Conservation (phyloP, 2,888 invertebrate genomes). For the Drosophila anomalata region DNA sequence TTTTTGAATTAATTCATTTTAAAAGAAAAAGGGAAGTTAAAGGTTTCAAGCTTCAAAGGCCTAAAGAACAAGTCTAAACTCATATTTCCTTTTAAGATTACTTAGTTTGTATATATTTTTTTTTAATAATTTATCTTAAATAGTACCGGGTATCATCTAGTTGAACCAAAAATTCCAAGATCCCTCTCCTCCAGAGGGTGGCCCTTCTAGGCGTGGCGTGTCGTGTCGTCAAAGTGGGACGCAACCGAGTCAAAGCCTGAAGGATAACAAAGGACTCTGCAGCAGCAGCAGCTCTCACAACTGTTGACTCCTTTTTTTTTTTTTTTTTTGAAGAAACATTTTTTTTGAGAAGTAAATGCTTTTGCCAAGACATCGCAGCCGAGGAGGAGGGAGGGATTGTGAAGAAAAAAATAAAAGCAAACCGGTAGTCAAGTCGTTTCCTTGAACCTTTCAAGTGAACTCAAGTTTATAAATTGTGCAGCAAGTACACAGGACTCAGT, state of each 20-base stretch:
- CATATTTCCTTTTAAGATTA: too few relatives aligned
- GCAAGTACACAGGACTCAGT: slow-evolving; percentile 59
- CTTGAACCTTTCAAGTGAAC: slow-evolving; percentile 78
- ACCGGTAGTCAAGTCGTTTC: slow-evolving; percentile 72
- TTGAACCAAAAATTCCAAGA: neutral
- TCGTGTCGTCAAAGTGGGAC: slow-evolving; percentile 67
- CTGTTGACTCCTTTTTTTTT: slow-evolving; percentile 35
- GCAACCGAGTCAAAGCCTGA: slow-evolving; percentile 75
- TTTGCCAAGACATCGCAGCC: slow-evolving; percentile 2
- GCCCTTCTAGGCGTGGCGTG: slow-evolving; percentile 24
- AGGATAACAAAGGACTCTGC: slow-evolving; percentile 33
- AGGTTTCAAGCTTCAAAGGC: too few relatives aligned
- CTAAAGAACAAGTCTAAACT: too few relatives aligned
- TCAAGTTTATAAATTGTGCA: slow-evolving; percentile 78
- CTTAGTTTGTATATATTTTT: too few relatives aligned
- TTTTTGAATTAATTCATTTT: neutral
- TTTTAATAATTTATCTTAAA: neutral
- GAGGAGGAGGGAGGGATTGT: slow-evolving; percentile 1
- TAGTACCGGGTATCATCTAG: neutral
- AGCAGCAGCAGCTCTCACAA: slow-evolving; percentile 23
- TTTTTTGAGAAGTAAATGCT: neutral
- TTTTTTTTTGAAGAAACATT: neutral
- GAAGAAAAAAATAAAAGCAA: slow-evolving; percentile 22
- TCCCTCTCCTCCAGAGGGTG: neutral
- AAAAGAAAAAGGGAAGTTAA: too few relatives aligned